phyloP scores from a whole-genome alignment of 2,888 invertebrate species.

The Eilema griseolum region DNA sequence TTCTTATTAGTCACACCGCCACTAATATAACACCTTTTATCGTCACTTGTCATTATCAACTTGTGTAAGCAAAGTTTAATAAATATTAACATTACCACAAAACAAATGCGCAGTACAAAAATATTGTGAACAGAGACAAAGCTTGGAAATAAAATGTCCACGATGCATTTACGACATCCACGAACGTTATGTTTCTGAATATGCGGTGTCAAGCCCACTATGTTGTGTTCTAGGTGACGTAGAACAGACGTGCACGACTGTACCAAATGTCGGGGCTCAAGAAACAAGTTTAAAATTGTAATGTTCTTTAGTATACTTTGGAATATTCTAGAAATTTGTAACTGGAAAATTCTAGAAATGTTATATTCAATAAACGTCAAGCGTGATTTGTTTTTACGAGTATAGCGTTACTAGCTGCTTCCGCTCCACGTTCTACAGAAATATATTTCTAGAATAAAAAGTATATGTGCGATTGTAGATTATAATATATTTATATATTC shows the following conservation, averaged over 20 bases:
- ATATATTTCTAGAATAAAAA: no score
- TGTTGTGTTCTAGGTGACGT: neutral
- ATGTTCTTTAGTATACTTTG: neutral
- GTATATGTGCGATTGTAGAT: no score
- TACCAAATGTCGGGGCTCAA: neutral
- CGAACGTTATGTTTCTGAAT: neutral
- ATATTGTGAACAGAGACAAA: neutral
- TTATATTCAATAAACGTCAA: neutral
- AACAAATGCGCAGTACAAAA: neutral
- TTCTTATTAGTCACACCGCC: no score
- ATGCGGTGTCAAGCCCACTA: neutral
- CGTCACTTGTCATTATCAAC: no score
- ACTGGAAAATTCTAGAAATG: neutral
- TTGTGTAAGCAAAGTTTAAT: neutral
- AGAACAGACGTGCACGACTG: neutral
- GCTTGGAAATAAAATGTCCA: neutral
- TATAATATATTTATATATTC: no score
- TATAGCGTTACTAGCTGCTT: no score
- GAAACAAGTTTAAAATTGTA: slow-evolving; percentile 1
- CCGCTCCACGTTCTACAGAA: no score
- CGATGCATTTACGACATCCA: neutral
- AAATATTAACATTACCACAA: neutral
- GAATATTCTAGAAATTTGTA: neutral
- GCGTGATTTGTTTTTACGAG: neutral
- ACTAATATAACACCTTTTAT: no score